These are phyloP conservation scores for Trachymyrmex cornetzi DNA, from an alignment of 1,140 invertebrate genomes.

Conservation along the genomic window DNA sequence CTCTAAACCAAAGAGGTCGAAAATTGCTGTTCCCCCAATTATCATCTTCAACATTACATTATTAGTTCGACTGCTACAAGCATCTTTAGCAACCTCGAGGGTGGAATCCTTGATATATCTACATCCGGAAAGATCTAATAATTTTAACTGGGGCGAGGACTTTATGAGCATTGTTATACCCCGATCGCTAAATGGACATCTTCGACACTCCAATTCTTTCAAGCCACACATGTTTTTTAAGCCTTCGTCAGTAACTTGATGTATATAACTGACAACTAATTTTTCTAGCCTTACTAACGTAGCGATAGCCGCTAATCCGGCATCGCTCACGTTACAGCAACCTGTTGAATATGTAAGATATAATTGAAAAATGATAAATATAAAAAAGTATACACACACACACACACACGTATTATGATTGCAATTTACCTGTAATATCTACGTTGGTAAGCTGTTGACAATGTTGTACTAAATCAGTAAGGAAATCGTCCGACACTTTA, in stretches of 20 bases:
- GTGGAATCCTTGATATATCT: constrained; percentile 66
- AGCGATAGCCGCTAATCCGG: constrained; percentile 71
- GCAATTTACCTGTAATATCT: constrained; percentile 74
- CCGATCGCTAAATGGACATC: constrained; percentile 72
- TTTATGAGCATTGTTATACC: constrained; percentile 71
- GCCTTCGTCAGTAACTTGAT: constrained; percentile 66
- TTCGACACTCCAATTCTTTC: constrained; percentile 73
- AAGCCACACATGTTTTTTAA: constrained; percentile 69
- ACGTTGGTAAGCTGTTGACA: constrained; percentile 73
- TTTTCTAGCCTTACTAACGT: constrained; percentile 74
- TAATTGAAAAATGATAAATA: not conserved
- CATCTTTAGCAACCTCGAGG: constrained; percentile 69
- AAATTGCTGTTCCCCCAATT: constrained; percentile 70
- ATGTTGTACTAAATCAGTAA: constrained; percentile 65
- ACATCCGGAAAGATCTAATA: constrained; percentile 77
- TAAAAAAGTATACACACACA: not conserved
- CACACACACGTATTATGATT: not conserved
- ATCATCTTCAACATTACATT: constrained; percentile 77
- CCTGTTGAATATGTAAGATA: constrained; percentile 63
- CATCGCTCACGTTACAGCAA: constrained; percentile 69
- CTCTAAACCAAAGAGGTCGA: constrained; percentile 23
- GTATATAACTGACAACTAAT: constrained; percentile 74
- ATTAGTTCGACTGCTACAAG: constrained; percentile 73
- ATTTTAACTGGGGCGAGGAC: constrained; percentile 70
- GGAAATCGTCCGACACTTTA: constrained; percentile 66